A percentile compares a stretch with the other conserved stretches of the same genome.
Evolutionary conservation across 1,140 invertebrate genomes (phyloP).

Genomic region (Drosophila dunni): DNA sequence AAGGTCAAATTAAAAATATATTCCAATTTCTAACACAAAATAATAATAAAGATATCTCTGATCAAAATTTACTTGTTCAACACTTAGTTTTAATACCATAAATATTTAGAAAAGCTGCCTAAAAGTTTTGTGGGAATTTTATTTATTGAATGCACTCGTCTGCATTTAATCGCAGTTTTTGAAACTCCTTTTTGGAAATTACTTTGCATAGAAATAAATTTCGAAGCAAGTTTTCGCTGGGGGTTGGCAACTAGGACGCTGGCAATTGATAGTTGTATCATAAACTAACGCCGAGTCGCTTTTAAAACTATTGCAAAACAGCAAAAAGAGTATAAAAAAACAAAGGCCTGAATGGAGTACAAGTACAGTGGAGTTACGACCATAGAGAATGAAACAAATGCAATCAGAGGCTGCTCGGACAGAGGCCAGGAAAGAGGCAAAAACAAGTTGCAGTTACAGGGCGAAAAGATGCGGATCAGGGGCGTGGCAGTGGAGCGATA

Average conservation of each 20-base stretch:
- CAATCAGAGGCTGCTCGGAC: constrained; percentile 63
- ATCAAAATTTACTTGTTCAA: too few species aligned
- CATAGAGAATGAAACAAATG: constrained; percentile 59
- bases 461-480: constrained; percentile 14
- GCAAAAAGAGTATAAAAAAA: constrained; percentile 19
- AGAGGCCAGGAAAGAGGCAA: constrained; percentile 48
- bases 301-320: constrained; percentile 59
- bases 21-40: too few species aligned
- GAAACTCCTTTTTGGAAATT: constrained; percentile 10
- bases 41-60: too few species aligned
- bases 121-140: not conserved
- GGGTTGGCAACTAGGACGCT: constrained; percentile 9
- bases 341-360: constrained; percentile 34
- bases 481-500: constrained; percentile 24
- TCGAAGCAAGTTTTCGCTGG: constrained; percentile 34
- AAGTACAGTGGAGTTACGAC: not conserved
- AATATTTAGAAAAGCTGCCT: too few species aligned
- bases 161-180: constrained; percentile 8
- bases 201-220: constrained; percentile 25
- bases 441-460: constrained; percentile 58
- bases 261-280: constrained; percentile 67
- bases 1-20: too few species aligned
- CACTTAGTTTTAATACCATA: too few species aligned
- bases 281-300: constrained; percentile 52
- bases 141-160: constrained; percentile 18